These are phyloP conservation scores for Lathronympha strigana DNA, from an alignment of 2,888 invertebrate genomes.

Conservation along the genomic window DNA sequence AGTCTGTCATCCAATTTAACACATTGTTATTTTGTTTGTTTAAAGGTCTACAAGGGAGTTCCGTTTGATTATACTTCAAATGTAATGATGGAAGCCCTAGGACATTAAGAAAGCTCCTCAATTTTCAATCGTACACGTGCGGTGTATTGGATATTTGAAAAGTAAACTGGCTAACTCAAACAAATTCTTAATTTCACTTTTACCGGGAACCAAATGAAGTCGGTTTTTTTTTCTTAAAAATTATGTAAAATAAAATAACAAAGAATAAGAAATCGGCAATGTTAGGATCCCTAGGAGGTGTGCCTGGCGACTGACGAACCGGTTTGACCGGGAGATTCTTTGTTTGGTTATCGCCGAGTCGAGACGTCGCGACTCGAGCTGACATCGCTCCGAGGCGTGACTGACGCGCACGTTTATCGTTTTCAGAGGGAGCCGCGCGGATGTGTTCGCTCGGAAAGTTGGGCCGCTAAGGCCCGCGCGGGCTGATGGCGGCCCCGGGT, in stretches of 20 bases:
- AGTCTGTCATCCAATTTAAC: too few species aligned
- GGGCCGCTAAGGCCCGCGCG: slow-evolving; percentile 72
- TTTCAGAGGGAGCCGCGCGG: slow-evolving; percentile 68
- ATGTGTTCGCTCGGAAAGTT: slow-evolving; percentile 65
- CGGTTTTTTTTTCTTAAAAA: too few species aligned
- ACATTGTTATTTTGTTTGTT: too few species aligned
- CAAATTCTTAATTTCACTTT: too few species aligned
- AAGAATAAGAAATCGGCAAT: slow-evolving; percentile 71
- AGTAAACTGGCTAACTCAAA: too few species aligned
- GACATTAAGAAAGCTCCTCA: too few species aligned
- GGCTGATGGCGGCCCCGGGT: slow-evolving; percentile 70
- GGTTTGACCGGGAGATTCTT: slow-evolving; percentile 72
- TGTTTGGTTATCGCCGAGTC: slow-evolving; percentile 67
- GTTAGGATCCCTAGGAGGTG: slow-evolving; percentile 73
- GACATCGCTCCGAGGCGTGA: slow-evolving; percentile 52
- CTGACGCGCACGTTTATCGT: slow-evolving; percentile 56
- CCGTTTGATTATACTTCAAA: too few species aligned
- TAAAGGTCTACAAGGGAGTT: too few species aligned
- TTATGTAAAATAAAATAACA: slow-evolving; percentile 70
- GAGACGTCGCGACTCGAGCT: slow-evolving; percentile 58
- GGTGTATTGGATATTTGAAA: too few species aligned
- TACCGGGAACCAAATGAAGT: too few species aligned
- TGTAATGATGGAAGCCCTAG: too few species aligned
- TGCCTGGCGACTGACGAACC: slow-evolving; percentile 69
- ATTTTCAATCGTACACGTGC: too few species aligned